Conservation (phyloP, 1,140 invertebrate genomes). For the Pissodes strobi region DNA sequence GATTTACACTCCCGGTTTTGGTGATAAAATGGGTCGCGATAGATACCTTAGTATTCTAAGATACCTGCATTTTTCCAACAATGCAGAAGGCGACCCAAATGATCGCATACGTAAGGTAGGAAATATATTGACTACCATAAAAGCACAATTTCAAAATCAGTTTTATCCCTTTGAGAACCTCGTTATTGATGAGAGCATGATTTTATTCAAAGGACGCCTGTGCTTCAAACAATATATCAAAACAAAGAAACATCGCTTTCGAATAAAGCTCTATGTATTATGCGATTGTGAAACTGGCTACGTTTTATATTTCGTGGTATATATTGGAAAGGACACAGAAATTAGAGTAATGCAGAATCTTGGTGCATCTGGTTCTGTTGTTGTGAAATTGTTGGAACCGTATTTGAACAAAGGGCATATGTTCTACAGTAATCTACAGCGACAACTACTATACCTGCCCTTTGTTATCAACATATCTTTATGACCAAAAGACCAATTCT, state of each 20-base stretch:
- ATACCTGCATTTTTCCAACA: constrained; percentile 37
- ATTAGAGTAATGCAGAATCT: constrained; percentile 18
- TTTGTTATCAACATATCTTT: constrained; percentile 5
- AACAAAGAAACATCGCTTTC: constrained; percentile 50
- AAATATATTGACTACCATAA: constrained; percentile 8
- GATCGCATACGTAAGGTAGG: constrained; percentile 11
- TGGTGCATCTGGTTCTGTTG: constrained; percentile 42
- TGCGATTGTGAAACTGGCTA: constrained; percentile 47
- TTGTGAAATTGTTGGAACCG: constrained; percentile 43
- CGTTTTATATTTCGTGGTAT: constrained; percentile 42
- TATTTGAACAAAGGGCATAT: too few relatives aligned
- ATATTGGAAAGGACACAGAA: too few relatives aligned
- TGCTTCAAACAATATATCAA: constrained; percentile 54
- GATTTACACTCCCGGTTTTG: constrained; percentile 43
- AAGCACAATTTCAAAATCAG: constrained; percentile 14
- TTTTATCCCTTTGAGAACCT: too few relatives aligned
- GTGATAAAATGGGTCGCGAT: constrained; percentile 40
- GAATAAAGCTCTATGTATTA: too few relatives aligned
- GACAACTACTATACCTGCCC: constrained; percentile 38
- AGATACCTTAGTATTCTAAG: constrained; percentile 35
- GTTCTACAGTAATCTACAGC: constrained; percentile 16
- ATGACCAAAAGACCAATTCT: constrained; percentile 46
- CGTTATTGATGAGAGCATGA: too few relatives aligned
- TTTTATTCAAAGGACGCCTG: constrained; percentile 52
- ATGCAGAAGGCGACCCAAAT: constrained; percentile 17